Base-by-base conservation (phyloP, 2,797 vertebrate genomes). In the Euphonia xanthogaster region DNA sequence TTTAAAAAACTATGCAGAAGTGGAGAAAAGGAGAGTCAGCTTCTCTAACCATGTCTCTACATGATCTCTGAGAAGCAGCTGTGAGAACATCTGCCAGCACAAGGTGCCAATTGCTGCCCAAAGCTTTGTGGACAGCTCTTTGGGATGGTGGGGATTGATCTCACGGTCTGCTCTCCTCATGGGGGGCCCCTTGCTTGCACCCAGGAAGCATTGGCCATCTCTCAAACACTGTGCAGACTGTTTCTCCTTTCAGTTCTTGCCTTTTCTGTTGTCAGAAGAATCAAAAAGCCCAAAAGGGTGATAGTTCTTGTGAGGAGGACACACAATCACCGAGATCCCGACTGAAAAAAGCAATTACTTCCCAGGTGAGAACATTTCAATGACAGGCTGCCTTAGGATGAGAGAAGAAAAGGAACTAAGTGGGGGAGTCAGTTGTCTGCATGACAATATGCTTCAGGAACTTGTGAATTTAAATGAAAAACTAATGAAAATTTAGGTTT, bases 401-500 rank as follows among this genome's bases (percentile, higher is more conserved):
- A 80, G 25, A 83, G 13, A 85, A 30, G 28, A 65, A 57, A 15
- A 44, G 44, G 60, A 71, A 9, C 1, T 3, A 31, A 57, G 18
- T n/a, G 30, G 28, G 37, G 25, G 8, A 33, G 8, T 14, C 6
- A 14, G 20, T 58, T 42, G 6, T 40, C 40, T 66, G 73, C 33
- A 57, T 27, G 39, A 68, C 12, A 68, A n/a, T 53, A 62, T 35
- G 50, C 37, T 87, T 90, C 54, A 80, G 54, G 58, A 86, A 71
- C 31, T 37, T 86, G 88, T 40, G 96, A n/a, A 66, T 62, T 54
- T 71, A n/a, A 51, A 27, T 55, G n/a, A 73, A 86, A 94, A 77
- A 33, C 61, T 73, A 60, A 88, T 51, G 62, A 92, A 97, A 95
- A 79, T 71, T 73, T 83, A 68, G 22, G 18, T 57, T 63, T 76